Evolutionary conservation across 1,140 invertebrate genomes (phyloP).

Genomic region (Idris sp.): DNA sequence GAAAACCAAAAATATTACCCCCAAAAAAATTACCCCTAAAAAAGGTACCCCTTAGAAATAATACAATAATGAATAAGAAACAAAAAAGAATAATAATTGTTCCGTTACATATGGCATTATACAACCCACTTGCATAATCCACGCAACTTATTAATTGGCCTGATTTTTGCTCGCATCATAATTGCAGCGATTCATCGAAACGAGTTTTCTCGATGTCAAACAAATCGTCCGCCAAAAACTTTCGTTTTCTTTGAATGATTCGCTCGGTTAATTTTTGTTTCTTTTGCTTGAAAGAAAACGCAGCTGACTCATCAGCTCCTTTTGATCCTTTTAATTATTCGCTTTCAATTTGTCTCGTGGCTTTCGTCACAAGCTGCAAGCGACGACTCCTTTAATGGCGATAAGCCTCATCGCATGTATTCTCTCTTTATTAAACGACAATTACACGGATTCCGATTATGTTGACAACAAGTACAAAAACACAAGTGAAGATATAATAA

Average conservation of each 20-base stretch:
- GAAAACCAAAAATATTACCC: no score
- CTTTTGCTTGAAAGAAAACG: constrained; percentile 22
- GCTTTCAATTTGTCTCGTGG: constrained; percentile 54
- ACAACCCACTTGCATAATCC: constrained; percentile 17
- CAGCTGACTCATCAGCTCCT: constrained; percentile 30
- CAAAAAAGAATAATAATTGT: no score
- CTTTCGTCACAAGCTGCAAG: constrained; percentile 40
- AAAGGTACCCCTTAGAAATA: no score
- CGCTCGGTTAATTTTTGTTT: constrained; percentile 6
- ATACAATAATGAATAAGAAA: no score
- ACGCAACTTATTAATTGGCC: constrained; percentile 37
- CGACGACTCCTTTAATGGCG: constrained; percentile 52
- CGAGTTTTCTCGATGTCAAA: constrained; percentile 20
- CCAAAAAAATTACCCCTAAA: no score
- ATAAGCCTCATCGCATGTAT: constrained; percentile 31
- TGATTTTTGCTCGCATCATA: constrained; percentile 22
- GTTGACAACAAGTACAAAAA: constrained; percentile 42
- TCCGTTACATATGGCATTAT: background rate
- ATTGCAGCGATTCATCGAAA: constrained; percentile 17
- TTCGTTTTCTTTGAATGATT: constrained; percentile 2
- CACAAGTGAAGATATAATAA: no score
- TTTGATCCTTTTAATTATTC: constrained; percentile 53
- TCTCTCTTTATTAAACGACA: constrained; percentile 26
- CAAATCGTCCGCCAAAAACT: constrained; percentile 4
- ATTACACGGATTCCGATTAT: constrained; percentile 28